Percentiles rank a stretch among this genome's conserved stretches.
phyloP scores from a whole-genome alignment of 2,888 invertebrate species.

The Enoplolaimus lenunculus region DNA sequence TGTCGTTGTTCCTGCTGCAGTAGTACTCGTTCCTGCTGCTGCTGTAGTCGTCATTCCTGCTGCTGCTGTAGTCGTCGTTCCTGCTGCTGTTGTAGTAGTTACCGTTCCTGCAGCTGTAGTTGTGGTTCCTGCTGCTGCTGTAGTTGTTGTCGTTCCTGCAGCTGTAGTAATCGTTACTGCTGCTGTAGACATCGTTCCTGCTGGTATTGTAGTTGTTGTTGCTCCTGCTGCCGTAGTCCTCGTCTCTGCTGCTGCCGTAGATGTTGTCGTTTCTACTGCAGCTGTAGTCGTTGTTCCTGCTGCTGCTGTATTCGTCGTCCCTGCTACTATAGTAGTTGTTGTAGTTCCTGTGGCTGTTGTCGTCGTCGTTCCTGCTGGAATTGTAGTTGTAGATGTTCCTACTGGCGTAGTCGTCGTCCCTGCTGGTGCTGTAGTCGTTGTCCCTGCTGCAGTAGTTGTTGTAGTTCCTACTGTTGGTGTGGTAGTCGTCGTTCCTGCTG shows the following conservation, averaged over 20 bases:
- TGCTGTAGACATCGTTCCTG: no score
- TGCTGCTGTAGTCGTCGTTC: not conserved
- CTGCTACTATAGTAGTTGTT: no score
- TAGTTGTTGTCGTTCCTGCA: not conserved
- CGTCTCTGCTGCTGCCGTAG: no score
- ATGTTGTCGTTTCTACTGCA: no score
- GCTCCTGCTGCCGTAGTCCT: no score
- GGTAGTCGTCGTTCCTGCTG: not conserved
- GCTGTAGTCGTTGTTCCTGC: no score
- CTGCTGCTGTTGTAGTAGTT: not conserved
- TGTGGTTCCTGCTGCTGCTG: not conserved
- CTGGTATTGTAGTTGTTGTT: no score
- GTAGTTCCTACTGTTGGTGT: not conserved
- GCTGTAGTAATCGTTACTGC: not conserved
- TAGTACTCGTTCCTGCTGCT: not conserved
- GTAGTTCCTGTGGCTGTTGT: slow-evolving; percentile 1
- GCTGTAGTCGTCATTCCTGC: not conserved
- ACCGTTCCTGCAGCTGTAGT: not conserved
- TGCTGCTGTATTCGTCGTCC: no score
- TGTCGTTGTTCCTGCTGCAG: not conserved
- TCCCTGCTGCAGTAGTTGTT: not conserved
- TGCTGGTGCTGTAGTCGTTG: slow-evolving; percentile 1
- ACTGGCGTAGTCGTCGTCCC: not conserved
- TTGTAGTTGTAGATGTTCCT: not conserved
- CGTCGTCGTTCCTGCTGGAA: not conserved